Percentiles rank a stretch among this genome's conserved stretches.
These are phyloP conservation scores for Rhaphigaster nebulosa DNA, from an alignment of 2,888 invertebrate species.

Conservation along the genomic window DNA sequence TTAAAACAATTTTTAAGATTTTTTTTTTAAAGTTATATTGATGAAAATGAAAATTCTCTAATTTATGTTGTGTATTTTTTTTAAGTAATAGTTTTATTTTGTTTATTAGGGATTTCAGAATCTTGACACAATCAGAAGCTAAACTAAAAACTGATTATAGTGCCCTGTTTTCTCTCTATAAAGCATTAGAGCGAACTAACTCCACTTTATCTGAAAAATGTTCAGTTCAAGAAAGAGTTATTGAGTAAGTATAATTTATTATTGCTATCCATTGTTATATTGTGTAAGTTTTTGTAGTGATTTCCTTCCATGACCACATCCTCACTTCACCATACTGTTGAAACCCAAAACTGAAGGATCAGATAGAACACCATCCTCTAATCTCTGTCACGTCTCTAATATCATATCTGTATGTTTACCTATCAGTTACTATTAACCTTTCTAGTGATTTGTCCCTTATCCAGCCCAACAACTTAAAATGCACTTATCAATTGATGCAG, in stretches of 20 bases:
- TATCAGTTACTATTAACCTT: background rate
- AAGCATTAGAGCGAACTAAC: background rate
- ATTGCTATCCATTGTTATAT: background rate
- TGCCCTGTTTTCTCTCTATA: background rate
- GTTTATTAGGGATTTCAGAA: background rate
- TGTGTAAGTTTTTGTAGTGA: background rate
- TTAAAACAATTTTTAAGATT: background rate
- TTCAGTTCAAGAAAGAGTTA: background rate
- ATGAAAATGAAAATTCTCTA: background rate
- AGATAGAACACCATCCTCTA: too few species aligned
- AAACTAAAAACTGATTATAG: background rate
- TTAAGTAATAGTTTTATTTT: background rate
- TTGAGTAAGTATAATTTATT: slow-evolving; percentile 20
- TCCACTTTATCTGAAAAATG: background rate
- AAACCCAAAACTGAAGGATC: too few species aligned
- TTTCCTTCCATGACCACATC: background rate
- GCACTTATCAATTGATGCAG: background rate
- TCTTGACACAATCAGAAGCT: background rate
- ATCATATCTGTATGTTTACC: too few species aligned
- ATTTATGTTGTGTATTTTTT: background rate
- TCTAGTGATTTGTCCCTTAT: background rate
- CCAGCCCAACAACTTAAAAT: background rate
- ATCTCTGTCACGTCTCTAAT: too few species aligned
- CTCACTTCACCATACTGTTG: background rate
- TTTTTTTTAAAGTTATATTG: background rate